Evolutionary conservation across 1,140 invertebrate species (phyloP).

Genomic region (Bradysia coprophila): DNA sequence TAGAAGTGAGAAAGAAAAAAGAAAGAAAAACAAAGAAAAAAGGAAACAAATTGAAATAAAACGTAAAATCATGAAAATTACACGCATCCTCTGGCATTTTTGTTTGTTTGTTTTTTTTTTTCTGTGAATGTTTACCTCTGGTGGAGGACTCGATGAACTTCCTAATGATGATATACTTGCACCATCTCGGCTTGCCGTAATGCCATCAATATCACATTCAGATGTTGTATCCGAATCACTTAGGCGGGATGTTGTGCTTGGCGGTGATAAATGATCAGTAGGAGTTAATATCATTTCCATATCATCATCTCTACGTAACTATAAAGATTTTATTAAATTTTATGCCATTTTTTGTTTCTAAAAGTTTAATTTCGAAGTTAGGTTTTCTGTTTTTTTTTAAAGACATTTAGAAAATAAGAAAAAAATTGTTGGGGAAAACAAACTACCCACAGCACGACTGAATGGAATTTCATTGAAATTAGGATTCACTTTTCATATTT

Average conservation of each 20-base stretch:
- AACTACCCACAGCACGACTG: too few relatives aligned
- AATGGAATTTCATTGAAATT: too few relatives aligned
- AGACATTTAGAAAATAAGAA: constrained; percentile 4
- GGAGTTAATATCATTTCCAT: constrained; percentile 38
- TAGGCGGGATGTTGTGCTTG: constrained; percentile 66
- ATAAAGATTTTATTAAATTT: too few relatives aligned
- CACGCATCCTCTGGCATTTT: neutral
- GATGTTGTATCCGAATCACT: constrained; percentile 83
- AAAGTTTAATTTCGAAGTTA: neutral
- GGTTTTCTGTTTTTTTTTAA: neutral
- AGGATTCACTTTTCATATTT: too few relatives aligned
- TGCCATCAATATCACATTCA: constrained; percentile 70
- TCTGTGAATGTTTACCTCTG: constrained; percentile 30
- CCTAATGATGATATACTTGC: constrained; percentile 74
- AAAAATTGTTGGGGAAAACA: too few relatives aligned
- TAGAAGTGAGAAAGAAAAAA: neutral
- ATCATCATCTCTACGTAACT: constrained; percentile 25
- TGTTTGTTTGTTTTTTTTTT: constrained; percentile 7
- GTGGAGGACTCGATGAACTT: constrained; percentile 60
- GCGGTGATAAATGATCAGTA: constrained; percentile 81
- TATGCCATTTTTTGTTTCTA: too few relatives aligned
- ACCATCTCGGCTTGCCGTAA: constrained; percentile 43
- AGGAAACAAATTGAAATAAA: neutral
- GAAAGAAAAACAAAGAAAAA: constrained; percentile 1
- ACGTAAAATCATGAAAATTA: neutral